Evolutionary conservation across 2,888 invertebrate genomes (phyloP).

Genomic region (Flexamia atlantica): DNA sequence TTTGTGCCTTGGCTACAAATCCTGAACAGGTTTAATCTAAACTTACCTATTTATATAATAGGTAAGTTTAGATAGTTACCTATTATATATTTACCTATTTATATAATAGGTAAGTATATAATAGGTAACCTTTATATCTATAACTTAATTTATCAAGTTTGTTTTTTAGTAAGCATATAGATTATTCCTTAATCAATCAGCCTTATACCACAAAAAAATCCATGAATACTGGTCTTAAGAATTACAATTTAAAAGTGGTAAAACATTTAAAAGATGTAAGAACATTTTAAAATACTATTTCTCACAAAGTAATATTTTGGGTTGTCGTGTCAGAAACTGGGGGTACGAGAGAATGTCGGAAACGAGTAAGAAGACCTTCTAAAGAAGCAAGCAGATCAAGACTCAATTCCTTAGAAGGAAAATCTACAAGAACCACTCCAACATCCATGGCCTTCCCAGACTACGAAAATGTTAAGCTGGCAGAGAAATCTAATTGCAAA

Average conservation of each 20-base stretch:
- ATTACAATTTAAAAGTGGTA: slow-evolving; percentile 2
- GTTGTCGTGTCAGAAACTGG: slow-evolving; percentile 63
- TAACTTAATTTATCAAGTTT: too few species aligned
- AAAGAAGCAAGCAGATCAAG: slow-evolving; percentile 60
- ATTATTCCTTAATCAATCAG: too few species aligned
- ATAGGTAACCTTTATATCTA: too few species aligned
- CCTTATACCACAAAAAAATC: too few species aligned
- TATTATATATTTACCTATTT: too few species aligned
- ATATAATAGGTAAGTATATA: too few species aligned
- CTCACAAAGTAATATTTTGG: slow-evolving; percentile 44
- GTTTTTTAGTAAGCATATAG: too few species aligned
- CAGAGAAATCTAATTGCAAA: slow-evolving; percentile 25
- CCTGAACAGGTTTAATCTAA: too few species aligned
- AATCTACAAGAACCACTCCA: slow-evolving; percentile 48
- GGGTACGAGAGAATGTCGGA: slow-evolving; percentile 62
- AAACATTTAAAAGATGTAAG: slow-evolving; percentile 37
- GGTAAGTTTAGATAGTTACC: too few species aligned
- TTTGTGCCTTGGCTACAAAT: too few species aligned
- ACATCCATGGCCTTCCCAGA: slow-evolving; percentile 60
- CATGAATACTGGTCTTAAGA: too few species aligned
- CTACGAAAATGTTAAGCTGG: slow-evolving; percentile 63
- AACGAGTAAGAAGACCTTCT: slow-evolving; percentile 62
- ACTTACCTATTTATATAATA: too few species aligned
- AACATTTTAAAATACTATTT: slow-evolving; percentile 10
- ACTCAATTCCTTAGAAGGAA: slow-evolving; percentile 59